Conservation (phyloP, 2,797 vertebrate genomes). For the Poeciliopsis presidionis region DNA sequence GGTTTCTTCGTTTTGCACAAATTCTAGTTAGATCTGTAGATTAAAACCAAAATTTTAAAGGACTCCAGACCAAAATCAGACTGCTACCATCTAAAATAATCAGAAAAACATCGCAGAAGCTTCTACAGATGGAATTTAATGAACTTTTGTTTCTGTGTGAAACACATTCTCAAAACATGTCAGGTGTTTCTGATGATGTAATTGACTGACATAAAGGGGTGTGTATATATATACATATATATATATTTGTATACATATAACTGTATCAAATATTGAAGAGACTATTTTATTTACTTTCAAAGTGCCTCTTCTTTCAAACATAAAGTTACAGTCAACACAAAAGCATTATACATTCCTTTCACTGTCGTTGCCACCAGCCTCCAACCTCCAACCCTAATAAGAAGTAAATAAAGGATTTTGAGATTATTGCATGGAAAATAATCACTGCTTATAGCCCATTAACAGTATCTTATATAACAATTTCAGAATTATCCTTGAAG, state of each 20-base stretch:
- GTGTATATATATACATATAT: background rate
- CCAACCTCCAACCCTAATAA: background rate
- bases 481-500: background rate
- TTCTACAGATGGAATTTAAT: background rate
- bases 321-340: background rate
- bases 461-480: background rate
- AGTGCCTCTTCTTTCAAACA: background rate
- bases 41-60: background rate
- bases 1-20: background rate
- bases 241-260: background rate
- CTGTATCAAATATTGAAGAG: too few relatives aligned
- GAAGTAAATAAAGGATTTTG: background rate
- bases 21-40: background rate
- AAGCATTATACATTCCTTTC: background rate
- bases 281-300: background rate
- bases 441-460: background rate
- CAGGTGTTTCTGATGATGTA: background rate
- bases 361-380: background rate
- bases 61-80: background rate
- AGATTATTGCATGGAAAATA: background rate
- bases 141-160: background rate
- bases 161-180: background rate
- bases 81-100: background rate
- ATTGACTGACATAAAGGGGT: background rate
- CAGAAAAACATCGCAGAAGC: background rate